Base-by-base conservation (phyloP, 2,888 invertebrate genomes). In the Hyalella azteca region DNA sequence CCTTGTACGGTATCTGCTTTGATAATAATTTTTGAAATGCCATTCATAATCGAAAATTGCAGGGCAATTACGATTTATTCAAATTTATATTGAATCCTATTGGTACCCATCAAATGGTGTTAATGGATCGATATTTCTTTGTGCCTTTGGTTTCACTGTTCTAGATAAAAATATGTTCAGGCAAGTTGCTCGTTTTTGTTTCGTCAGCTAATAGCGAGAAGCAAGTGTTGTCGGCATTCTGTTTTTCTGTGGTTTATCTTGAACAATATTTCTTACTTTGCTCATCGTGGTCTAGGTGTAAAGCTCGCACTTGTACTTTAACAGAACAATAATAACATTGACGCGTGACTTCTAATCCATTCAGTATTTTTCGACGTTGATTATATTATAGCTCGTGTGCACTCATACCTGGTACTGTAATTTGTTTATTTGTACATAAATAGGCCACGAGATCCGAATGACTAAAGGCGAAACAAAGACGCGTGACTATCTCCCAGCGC, bases 371-470 rank as follows among this genome's bases (percentile, higher is more conserved):
- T 26, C 4, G n/a, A 7, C 5, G 13, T 2, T 7, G 4, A 26
- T 5, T 54, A 29, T 54, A 54, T 54, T 54, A n/a, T 54, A 54
- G 54, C 54, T 54, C 29, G 54, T 54, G 54, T 54, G 54, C 22
- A 22, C 19, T 26, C 29, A 26, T 9, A 54, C 29, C 54, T 26
- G 54, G 54, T 54, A 54, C 29, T 5, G 54, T 26, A 19, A 22
- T 54, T n/a, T 54, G 54, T 26, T 54, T 54, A 54, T 54, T 54
- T 54, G 54, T 54, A 54, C 22, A 54, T 54, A 54, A 54, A n/a
- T n/a, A n/a, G n/a, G 22, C 54, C 54, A 54, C 54, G 54, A 9
- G 22, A 54, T 26, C 29, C 54, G 26, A 54, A 29, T n/a, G n/a
- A n/a, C n/a, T 54, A 0, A 54, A 54, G 29, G 22, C 54, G 1